Evolutionary conservation across 2,797 vertebrate genomes (phyloP).

Genomic region (Thamnophis elegans): DNA sequence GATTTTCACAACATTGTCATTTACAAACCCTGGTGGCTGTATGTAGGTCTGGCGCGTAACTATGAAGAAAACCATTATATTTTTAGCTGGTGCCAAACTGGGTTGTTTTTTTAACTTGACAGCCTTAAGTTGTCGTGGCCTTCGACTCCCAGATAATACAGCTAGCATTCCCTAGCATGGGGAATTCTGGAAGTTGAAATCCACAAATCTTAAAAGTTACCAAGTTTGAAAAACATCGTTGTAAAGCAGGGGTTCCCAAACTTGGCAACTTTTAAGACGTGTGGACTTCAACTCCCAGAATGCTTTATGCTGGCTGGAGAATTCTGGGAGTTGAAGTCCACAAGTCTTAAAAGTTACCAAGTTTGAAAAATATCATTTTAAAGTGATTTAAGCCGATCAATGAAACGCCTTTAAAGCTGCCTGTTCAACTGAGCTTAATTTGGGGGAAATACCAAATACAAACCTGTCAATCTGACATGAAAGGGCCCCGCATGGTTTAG

Average conservation of each 20-base stretch:
- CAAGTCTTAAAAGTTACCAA: too few relatives aligned
- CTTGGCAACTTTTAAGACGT: too few relatives aligned
- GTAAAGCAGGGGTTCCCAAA: not conserved
- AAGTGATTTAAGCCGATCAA: not conserved
- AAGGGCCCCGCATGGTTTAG: not conserved
- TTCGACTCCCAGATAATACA: not conserved
- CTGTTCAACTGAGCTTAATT: not conserved
- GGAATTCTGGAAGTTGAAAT: not conserved
- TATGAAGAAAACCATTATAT: not conserved
- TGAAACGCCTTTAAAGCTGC: not conserved
- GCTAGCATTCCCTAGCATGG: not conserved
- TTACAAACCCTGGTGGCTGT: not conserved
- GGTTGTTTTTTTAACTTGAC: not conserved
- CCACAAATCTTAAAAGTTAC: not conserved
- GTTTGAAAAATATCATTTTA: not conserved
- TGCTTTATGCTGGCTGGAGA: too few relatives aligned
- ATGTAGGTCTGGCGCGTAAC: not conserved
- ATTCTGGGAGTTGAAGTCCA: too few relatives aligned
- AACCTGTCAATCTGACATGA: not conserved
- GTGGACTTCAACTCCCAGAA: too few relatives aligned
- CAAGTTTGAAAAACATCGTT: not conserved
- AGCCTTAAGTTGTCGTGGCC: not conserved
- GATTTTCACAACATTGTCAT: not conserved
- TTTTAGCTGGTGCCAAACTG: not conserved
- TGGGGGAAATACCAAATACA: not conserved